Evolutionary conservation across 1,140 invertebrate genomes (phyloP).

Genomic region (Ericerus pela): DNA sequence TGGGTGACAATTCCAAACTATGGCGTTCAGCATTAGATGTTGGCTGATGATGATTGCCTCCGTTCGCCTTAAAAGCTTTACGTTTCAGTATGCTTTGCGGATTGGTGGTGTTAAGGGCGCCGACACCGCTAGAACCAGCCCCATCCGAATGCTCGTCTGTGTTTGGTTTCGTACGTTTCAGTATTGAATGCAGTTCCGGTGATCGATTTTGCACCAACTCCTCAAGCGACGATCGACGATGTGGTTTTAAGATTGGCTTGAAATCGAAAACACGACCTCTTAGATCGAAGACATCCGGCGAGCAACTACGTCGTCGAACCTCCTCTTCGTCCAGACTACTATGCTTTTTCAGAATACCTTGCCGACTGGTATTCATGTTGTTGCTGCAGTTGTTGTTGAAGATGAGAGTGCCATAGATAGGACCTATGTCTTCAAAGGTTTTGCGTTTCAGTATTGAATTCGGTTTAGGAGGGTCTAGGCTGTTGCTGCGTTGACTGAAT

Average conservation of each 20-base stretch:
- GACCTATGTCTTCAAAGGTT: slow-evolving; percentile 37
- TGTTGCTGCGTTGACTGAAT: not conserved
- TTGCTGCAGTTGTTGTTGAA: not conserved
- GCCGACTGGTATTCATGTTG: slow-evolving; percentile 34
- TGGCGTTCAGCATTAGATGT: slow-evolving; percentile 19
- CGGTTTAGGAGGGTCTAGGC: slow-evolving; percentile 25
- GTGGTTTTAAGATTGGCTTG: slow-evolving; percentile 50
- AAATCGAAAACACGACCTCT: slow-evolving; percentile 29
- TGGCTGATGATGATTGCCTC: not conserved
- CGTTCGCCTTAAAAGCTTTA: slow-evolving; percentile 32
- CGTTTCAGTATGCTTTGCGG: slow-evolving; percentile 52
- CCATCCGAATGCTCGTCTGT: not conserved
- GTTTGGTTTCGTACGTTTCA: slow-evolving; percentile 31
- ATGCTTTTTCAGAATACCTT: slow-evolving; percentile 61
- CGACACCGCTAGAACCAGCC: too few species aligned
- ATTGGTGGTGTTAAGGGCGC: not conserved
- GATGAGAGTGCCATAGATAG: slow-evolving; percentile 17
- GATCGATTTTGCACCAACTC: slow-evolving; percentile 43
- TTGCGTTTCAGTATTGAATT: slow-evolving; percentile 19
- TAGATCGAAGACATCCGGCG: slow-evolving; percentile 41
- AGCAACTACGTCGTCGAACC: slow-evolving; percentile 46
- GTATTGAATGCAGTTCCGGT: slow-evolving; percentile 24
- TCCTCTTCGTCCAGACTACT: slow-evolving; percentile 61
- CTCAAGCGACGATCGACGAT: slow-evolving; percentile 49
- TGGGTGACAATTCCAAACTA: too few species aligned